Evolutionary conservation across 2,797 vertebrate genomes (phyloP).

Genomic region (Enteromius viviparus): DNA sequence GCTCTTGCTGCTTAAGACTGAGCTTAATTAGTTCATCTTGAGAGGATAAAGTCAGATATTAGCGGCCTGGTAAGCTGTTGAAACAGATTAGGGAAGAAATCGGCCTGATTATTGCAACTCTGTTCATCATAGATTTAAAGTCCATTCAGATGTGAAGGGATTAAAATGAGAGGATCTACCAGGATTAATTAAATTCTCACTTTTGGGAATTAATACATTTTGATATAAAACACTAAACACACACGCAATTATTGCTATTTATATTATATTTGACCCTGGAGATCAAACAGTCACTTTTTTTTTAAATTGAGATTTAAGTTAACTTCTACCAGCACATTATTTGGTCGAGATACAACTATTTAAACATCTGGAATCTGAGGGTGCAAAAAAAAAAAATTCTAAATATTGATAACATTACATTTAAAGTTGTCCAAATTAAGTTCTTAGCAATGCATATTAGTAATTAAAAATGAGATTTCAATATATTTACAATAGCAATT

Average conservation of each 20-base stretch:
- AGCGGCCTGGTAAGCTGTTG: slow-evolving; percentile 40
- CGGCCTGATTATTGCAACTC: slow-evolving; percentile 36
- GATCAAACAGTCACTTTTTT: not conserved
- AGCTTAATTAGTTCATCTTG: slow-evolving; percentile 47
- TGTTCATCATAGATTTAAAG: slow-evolving; percentile 26
- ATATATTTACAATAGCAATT: not conserved
- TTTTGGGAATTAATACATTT: not conserved
- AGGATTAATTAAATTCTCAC: slow-evolving; percentile 15
- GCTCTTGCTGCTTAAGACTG: slow-evolving; percentile 22
- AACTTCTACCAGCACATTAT: not conserved
- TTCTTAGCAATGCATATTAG: not conserved
- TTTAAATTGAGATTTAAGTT: not conserved
- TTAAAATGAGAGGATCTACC: slow-evolving; percentile 23
- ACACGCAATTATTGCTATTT: not conserved
- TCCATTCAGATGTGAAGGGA: slow-evolving; percentile 15
- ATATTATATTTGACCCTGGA: not conserved
- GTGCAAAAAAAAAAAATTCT: not conserved
- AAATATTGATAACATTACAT: not conserved
- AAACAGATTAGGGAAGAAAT: slow-evolving; percentile 47
- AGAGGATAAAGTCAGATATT: slow-evolving; percentile 47
- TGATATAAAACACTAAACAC: not conserved
- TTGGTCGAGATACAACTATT: not conserved
- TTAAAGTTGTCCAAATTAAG: not conserved
- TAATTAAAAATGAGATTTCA: not conserved
- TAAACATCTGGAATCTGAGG: not conserved